Base-by-base conservation (phyloP, 2,888 invertebrate species). In the Limenitis camilla region DNA sequence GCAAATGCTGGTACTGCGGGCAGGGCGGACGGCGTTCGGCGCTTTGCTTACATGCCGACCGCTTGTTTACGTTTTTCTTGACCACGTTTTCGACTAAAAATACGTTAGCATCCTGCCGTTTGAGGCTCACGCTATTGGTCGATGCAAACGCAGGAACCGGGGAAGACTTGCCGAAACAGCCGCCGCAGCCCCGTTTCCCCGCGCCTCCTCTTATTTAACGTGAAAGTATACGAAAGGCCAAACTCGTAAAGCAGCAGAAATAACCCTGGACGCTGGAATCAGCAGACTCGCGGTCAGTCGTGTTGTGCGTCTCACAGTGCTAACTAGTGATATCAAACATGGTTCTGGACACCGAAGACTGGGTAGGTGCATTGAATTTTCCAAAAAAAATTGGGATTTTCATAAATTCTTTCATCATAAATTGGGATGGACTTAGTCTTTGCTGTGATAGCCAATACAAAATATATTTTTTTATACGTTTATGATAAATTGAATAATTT, bases 291-390 rank as follows among this genome's bases (percentile, higher is more conserved):
- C 71, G 68, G 76, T 69, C 86, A 87, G 86, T 87, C 86, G 86
- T 87, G 86, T 86, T 86, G 86, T 87, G 86, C 84, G 85, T 85
- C 86, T 86, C 86, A 81, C 69, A 84, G 86, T 86, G 86, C 74
- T 84, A 83, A 82, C 86, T 74, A 84, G 87, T 87, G 85, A 83
- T 74, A 79, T 77, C 71, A 74, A 83, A 78, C 76, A 87, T 87
- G 87, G 86, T 74, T 82, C 81, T 86, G 79, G 85, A 86, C 67
- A 84, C 86, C 63, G 79, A 84, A 84, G 86, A 87, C 76, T 87
- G 86, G 86, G 87, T 87, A 80, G 80, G 87, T 45, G 19, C 46
- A 46, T 49, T 38, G 49, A 40, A 50, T 46, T 28, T 42, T 52
- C 45, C 33, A 48, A 42, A 47, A 47, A 53, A 49, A 40, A 38